phyloP scores from a whole-genome alignment of 2,797 vertebrate genomes.

The Bradypodion pumilum region DNA sequence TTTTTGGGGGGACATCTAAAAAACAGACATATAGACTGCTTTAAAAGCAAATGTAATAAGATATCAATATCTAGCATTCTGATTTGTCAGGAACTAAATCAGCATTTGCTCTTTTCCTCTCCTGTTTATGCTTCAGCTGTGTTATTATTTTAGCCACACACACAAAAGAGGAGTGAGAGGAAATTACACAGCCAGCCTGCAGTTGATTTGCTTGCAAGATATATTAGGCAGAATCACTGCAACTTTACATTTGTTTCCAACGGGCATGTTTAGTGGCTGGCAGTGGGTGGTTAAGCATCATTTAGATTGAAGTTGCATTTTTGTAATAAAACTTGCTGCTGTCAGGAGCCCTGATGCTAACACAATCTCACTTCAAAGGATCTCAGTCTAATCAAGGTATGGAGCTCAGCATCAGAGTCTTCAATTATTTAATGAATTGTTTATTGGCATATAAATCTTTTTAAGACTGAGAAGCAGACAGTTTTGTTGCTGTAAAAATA shows the following conservation, averaged over 20 bases:
- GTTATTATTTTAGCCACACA: neutral
- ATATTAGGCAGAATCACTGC: neutral
- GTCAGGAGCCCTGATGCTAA: neutral
- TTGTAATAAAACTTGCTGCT: neutral
- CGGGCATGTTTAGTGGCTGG: neutral
- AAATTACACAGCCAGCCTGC: neutral
- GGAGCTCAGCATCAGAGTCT: neutral
- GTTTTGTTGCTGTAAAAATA: neutral
- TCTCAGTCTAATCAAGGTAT: neutral
- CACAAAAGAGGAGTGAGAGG: no score
- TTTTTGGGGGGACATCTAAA: neutral
- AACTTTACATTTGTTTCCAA: slow-evolving; percentile 2
- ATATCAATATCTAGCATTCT: neutral
- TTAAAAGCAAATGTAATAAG: neutral
- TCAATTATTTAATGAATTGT: neutral
- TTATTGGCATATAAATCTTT: neutral
- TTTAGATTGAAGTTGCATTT: neutral
- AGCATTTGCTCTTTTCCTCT: neutral
- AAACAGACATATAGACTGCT: neutral
- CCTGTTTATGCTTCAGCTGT: neutral
- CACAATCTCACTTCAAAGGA: neutral
- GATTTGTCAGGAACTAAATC: neutral
- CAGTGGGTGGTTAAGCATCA: neutral
- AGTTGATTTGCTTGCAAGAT: neutral
- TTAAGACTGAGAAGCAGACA: neutral